These are phyloP conservation scores for Drosophila pullipes DNA, from an alignment of 2,888 invertebrate genomes.

Conservation along the genomic window DNA sequence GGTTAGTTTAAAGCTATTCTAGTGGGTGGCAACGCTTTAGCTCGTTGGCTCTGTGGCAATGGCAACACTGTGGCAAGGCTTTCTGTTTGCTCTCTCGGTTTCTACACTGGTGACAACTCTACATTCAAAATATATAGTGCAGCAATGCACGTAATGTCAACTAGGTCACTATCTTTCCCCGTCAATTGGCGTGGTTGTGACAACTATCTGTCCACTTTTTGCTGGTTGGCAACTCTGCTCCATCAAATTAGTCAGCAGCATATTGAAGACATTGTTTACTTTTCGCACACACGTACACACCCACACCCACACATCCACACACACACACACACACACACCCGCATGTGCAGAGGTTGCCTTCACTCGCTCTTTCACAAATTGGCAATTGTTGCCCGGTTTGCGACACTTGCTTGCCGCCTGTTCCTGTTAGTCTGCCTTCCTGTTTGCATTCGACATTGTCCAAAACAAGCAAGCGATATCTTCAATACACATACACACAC, in stretches of 20 bases:
- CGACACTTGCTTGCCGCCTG: constrained; percentile 59
- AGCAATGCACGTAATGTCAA: neutral
- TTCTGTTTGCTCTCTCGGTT: neutral
- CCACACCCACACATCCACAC: neutral
- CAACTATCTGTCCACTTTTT: neutral
- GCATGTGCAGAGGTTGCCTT: neutral
- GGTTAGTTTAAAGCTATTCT: neutral
- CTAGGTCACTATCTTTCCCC: neutral
- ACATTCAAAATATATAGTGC: neutral
- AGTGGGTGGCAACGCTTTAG: neutral
- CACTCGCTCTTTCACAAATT: constrained; percentile 36
- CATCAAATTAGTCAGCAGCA: constrained; percentile 45
- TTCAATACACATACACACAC: constrained; percentile 20
- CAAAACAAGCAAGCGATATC: constrained; percentile 69
- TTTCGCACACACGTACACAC: constrained; percentile 16
- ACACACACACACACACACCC: neutral
- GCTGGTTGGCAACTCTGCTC: constrained; percentile 16
- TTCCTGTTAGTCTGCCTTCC: constrained; percentile 28
- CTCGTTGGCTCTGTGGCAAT: neutral
- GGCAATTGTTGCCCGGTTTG: constrained; percentile 56
- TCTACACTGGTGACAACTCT: constrained; percentile 32
- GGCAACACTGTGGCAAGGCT: neutral
- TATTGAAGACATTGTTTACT: constrained; percentile 43
- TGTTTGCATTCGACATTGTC: constrained; percentile 70
- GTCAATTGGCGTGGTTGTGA: neutral